Conservation (phyloP, 2,888 invertebrate genomes). For the Cerastoderma edule region DNA sequence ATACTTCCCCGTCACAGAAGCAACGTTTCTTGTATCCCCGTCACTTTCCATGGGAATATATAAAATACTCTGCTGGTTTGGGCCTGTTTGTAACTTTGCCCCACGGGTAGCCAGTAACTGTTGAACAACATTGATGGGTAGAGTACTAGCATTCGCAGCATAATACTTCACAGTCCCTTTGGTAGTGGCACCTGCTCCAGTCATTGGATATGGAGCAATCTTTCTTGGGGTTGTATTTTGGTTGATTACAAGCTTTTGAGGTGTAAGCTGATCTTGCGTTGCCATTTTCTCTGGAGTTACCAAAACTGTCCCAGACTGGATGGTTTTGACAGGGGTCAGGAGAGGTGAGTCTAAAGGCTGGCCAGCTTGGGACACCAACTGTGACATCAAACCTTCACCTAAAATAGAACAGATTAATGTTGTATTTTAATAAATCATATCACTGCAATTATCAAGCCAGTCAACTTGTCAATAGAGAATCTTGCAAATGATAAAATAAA, state of each 20-base stretch:
- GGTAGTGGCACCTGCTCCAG: neutral
- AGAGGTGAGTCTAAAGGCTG: neutral
- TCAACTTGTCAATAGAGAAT: too few relatives aligned
- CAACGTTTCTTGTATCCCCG: slow-evolving; percentile 40
- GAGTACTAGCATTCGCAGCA: slow-evolving; percentile 66
- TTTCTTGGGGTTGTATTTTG: slow-evolving; percentile 42
- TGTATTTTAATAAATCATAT: too few relatives aligned
- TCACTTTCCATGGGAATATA: slow-evolving; percentile 60
- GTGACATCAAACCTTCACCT: neutral
- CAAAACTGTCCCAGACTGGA: neutral
- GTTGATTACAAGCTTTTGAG: slow-evolving; percentile 14
- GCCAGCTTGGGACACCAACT: neutral
- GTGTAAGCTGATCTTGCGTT: slow-evolving; percentile 2
- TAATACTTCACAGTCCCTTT: slow-evolving; percentile 60
- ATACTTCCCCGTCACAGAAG: slow-evolving; percentile 20
- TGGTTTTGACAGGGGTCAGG: slow-evolving; percentile 3
- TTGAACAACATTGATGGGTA: slow-evolving; percentile 73
- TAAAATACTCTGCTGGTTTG: slow-evolving; percentile 58
- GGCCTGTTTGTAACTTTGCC: slow-evolving; percentile 67
- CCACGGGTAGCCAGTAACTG: slow-evolving; percentile 75
- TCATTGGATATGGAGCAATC: slow-evolving; percentile 46
- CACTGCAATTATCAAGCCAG: too few relatives aligned
- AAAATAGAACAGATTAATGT: too few relatives aligned
- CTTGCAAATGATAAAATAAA: too few relatives aligned
- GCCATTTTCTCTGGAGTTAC: slow-evolving; percentile 24